A percentile compares a stretch with the other conserved stretches of the same genome.
Conservation (phyloP, 2,888 invertebrate species). For the Volucella zonaria region DNA sequence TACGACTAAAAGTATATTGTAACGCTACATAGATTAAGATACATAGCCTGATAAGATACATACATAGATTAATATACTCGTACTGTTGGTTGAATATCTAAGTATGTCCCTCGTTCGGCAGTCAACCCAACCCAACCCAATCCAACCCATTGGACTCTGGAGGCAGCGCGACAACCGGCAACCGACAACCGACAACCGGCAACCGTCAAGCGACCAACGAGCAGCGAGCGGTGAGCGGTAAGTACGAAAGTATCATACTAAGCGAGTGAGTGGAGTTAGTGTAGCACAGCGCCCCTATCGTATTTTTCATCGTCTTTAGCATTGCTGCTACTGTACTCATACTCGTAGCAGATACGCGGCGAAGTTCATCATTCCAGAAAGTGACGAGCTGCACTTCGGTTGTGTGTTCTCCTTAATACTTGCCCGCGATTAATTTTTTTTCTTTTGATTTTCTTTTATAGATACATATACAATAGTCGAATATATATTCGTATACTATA, state of each 20-base stretch:
- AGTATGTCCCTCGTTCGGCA: slow-evolving; percentile 60
- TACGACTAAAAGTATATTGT: slow-evolving; percentile 24
- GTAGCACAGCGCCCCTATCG: slow-evolving; percentile 63
- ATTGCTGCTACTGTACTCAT: slow-evolving; percentile 42
- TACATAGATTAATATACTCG: too few species aligned
- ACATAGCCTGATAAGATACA: slow-evolving; percentile 29
- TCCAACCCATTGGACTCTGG: neutral
- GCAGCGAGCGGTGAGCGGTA: too few species aligned
- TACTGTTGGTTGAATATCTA: slow-evolving; percentile 33
- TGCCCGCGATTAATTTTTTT: slow-evolving; percentile 57
- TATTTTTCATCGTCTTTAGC: slow-evolving; percentile 2
- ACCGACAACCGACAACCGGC: too few species aligned
- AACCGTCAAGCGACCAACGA: too few species aligned
- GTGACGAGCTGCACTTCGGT: slow-evolving; percentile 74
- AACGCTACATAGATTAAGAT: slow-evolving; percentile 40
- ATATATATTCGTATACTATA: too few species aligned
- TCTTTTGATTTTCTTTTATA: neutral
- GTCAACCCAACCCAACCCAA: slow-evolving; percentile 53
- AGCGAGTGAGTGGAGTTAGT: neutral
- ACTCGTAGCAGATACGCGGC: slow-evolving; percentile 41
- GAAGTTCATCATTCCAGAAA: slow-evolving; percentile 72
- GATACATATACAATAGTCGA: too few species aligned
- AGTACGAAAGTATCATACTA: neutral
- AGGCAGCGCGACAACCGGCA: too few species aligned
- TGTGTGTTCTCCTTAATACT: slow-evolving; percentile 63